phyloP scores from a whole-genome alignment of 2,888 invertebrate species.

The Aphodius granarius region DNA sequence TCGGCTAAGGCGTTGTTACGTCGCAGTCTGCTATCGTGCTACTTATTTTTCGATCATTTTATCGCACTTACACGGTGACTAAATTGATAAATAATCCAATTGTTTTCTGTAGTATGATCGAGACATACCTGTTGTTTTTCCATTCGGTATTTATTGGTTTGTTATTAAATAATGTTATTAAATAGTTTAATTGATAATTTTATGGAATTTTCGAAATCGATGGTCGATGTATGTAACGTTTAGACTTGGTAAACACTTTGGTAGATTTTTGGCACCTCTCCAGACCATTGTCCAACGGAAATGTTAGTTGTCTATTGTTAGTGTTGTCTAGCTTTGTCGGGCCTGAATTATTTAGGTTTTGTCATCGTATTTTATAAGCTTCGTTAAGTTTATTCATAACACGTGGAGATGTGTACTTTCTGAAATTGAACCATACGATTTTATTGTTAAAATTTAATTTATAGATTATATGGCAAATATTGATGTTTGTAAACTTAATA shows the following conservation, averaged over 20 bases:
- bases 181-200: no score
- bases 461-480: no score
- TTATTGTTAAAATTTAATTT: no score
- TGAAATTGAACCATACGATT: no score
- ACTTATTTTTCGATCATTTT: background rate
- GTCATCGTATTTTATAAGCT: background rate
- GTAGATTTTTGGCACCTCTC: background rate
- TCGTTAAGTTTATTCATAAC: no score
- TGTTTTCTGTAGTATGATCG: background rate
- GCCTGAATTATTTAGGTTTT: background rate
- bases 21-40: background rate
- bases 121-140: background rate
- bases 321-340: background rate
- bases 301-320: background rate
- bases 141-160: background rate
- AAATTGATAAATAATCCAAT: background rate
- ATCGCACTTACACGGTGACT: background rate
- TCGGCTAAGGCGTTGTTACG: background rate
- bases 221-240: background rate
- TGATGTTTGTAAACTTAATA: no score
- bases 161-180: background rate
- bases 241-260: background rate
- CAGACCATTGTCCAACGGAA: background rate
- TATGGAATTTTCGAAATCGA: background rate
- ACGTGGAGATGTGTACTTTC: no score